A percentile compares a stretch with the other conserved stretches of the same genome.
These are phyloP conservation scores for Hipposideros larvatus DNA, from an alignment of 2,797 vertebrate genomes.

Conservation along the genomic window DNA sequence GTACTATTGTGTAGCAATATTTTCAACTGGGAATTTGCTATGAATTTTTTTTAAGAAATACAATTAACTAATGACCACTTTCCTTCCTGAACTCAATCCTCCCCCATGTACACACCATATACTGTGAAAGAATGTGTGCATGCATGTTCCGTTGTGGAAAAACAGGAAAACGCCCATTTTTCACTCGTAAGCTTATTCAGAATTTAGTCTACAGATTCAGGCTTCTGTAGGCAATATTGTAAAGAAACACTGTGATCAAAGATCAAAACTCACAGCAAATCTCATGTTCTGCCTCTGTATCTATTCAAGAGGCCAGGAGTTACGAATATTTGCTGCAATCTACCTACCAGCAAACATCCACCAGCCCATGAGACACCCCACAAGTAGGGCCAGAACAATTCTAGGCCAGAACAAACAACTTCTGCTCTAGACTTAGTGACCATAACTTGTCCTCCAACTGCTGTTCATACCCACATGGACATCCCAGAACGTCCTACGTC, in stretches of 20 bases:
- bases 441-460: fast-evolving
- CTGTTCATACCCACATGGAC: not conserved
- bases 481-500: not conserved
- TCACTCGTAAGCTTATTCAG: not conserved
- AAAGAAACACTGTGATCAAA: not conserved
- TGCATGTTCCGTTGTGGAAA: not conserved
- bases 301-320: not conserved
- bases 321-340: not conserved
- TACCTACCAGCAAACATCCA: not conserved
- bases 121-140: not conserved
- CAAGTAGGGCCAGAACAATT: not conserved
- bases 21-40: not conserved
- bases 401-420: not conserved
- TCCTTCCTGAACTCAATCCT: not conserved
- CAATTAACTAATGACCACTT: not conserved
- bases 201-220: not conserved
- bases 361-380: too few relatives aligned
- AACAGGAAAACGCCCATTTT: not conserved
- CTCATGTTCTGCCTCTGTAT: not conserved
- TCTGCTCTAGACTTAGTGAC: not conserved
- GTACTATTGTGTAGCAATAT: not conserved
- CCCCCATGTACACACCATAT: too few relatives aligned
- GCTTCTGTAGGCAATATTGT: not conserved
- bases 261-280: not conserved
- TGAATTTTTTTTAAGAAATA: not conserved